Base-by-base conservation (phyloP, 2,113 vertebrate genomes). In the Hydrolagus affinis region DNA sequence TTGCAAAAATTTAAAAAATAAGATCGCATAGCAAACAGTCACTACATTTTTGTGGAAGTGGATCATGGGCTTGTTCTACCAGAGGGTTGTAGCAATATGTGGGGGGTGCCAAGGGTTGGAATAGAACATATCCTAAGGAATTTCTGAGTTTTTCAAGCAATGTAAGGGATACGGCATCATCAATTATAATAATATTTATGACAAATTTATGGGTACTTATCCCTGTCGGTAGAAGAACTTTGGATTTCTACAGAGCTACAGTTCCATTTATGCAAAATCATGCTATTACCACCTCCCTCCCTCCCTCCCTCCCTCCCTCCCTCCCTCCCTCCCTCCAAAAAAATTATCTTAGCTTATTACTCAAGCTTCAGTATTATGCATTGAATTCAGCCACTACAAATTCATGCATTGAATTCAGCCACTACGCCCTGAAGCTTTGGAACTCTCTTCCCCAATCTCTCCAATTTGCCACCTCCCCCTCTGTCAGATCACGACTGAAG, bases 101-200 rank as follows among this genome's bases (percentile, higher is more conserved):
- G 66, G 17, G 78, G 66, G 60, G 23, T 11, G 78, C 62, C 25
- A 68, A 30, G 62, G 59, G 62, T 80, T n/a, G 59, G 23, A 60
- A 25, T 8, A 80, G 56, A 80, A 60, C 76, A 60, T 80, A 17
- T 28, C 23, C 0, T 80, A 15, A 64, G 62, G 78, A 83, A 83
- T 83, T 66, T 25, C 78, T 83, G 78, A 83, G 78, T 83, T 60
- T 68, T 68, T 15, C 62, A 83, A 32, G 25, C 78, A 83, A 83
- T 64, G 78, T 68, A 83, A 83, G 60, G 28, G 78, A 83, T 83
- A 83, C 32, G 25, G 62, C 62, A 30, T 66, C 32, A 28, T 28
- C 12, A 17, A 19, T 64, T 25, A 21, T 83, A 15, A 66, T 28
- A 56, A 66, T 6, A 17, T 10, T 64, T 25, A 21, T 83, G 25